phyloP scores from a whole-genome alignment of 2,797 vertebrate genomes.

The Sebastes taczanowskii region DNA sequence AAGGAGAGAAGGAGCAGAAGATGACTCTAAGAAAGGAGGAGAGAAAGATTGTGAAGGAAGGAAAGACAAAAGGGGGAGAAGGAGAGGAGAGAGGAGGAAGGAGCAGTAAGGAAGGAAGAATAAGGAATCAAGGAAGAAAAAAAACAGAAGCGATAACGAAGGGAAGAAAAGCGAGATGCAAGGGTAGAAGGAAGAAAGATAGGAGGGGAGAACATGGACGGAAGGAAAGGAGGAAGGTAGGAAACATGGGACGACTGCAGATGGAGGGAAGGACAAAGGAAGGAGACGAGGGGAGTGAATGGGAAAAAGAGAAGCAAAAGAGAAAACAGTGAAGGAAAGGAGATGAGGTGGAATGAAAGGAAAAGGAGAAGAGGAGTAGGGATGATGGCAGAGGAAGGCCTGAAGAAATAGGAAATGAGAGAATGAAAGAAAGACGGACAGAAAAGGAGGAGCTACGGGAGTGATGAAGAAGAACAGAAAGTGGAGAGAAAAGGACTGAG shows the following conservation, averaged over 20 bases:
- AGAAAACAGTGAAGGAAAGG: neutral
- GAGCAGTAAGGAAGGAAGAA: neutral
- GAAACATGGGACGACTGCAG: neutral
- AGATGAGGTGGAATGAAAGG: too few species aligned
- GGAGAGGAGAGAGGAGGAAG: neutral
- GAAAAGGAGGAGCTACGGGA: too few species aligned
- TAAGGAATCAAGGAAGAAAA: neutral
- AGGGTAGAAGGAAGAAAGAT: neutral
- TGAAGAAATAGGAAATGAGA: neutral
- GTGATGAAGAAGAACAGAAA: too few species aligned
- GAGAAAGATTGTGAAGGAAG: too few species aligned
- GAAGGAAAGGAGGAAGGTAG: neutral
- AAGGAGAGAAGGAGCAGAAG: neutral
- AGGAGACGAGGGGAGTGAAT: too few species aligned
- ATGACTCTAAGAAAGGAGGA: neutral
- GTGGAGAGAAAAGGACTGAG: too few species aligned
- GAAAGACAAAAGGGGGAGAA: neutral
- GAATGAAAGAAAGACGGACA: too few species aligned
- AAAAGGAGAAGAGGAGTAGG: fast-evolving
- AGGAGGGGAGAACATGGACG: neutral
- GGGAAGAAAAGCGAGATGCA: neutral
- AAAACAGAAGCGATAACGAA: neutral
- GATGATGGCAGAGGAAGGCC: too few species aligned
- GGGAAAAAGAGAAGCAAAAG: neutral
- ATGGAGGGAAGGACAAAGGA: neutral